These are phyloP conservation scores for Brienomyrus longianalis DNA, from an alignment of 2,113 vertebrate species.

Conservation along the genomic window DNA sequence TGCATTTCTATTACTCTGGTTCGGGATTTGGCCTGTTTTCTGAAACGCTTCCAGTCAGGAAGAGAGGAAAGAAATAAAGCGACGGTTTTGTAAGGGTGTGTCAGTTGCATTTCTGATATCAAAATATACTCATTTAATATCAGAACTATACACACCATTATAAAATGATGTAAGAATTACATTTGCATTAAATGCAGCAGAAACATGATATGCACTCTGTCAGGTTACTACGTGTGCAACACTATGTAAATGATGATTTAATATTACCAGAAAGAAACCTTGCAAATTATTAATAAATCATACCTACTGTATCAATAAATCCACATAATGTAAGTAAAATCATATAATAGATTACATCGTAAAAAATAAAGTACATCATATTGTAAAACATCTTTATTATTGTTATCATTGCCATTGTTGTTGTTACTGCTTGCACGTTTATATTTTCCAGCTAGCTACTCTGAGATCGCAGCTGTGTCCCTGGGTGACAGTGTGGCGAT, in stretches of 20 bases:
- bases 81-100: background rate
- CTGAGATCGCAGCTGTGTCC: background rate
- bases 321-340: background rate
- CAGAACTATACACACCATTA: background rate
- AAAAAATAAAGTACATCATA: background rate
- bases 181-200: background rate
- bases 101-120: background rate
- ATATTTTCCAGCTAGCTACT: background rate
- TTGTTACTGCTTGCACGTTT: background rate
- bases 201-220: background rate
- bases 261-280: background rate
- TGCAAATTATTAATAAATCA: background rate
- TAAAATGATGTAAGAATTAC: background rate
- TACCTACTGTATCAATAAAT: background rate
- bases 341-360: background rate
- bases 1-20: conserved; percentile 6
- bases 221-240: background rate
- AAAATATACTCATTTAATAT: background rate
- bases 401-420: background rate
- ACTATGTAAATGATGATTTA: background rate
- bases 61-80: background rate
- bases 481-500: background rate
- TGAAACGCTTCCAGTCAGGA: background rate
- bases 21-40: background rate
- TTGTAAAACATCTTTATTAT: background rate